These are phyloP conservation scores for Scartelaos histophorus DNA, from an alignment of 2,113 vertebrate species.

Conservation along the genomic window DNA sequence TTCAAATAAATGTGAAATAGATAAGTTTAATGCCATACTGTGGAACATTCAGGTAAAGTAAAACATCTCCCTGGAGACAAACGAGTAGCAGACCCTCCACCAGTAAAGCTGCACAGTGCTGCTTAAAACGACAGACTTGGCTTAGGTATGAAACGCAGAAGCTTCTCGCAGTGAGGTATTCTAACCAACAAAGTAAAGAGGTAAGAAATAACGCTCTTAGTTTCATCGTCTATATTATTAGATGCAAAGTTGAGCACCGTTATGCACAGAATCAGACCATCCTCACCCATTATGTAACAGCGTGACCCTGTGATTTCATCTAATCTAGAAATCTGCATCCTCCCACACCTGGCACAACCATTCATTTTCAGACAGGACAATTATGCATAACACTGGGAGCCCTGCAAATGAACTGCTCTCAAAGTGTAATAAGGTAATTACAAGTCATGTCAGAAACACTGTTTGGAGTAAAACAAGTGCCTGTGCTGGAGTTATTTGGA, in stretches of 20 bases:
- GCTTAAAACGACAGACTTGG: too few relatives aligned
- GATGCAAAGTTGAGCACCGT: background rate
- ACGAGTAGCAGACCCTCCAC: too few relatives aligned
- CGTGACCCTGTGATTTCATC: background rate
- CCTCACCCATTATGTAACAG: conserved; percentile 13
- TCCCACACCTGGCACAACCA: conserved; percentile 3
- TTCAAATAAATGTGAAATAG: too few relatives aligned
- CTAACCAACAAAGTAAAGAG: too few relatives aligned
- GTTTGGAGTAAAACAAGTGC: conserved; percentile 6
- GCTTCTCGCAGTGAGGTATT: background rate
- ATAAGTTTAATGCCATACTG: too few relatives aligned
- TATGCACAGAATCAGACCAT: background rate
- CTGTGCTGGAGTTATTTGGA: background rate
- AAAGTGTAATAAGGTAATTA: conserved; percentile 1
- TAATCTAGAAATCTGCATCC: conserved; percentile 12
- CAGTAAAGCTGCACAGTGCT: too few relatives aligned
- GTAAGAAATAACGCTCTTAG: too few relatives aligned
- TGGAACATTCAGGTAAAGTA: too few relatives aligned
- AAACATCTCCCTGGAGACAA: too few relatives aligned
- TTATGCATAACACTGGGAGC: background rate
- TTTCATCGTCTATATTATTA: background rate
- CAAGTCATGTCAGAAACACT: conserved; percentile 3
- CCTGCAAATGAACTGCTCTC: background rate
- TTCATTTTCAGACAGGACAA: conserved; percentile 6
- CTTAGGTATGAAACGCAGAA: background rate